Conservation (phyloP, 2,888 invertebrate species). For the Pheosia tremula region DNA sequence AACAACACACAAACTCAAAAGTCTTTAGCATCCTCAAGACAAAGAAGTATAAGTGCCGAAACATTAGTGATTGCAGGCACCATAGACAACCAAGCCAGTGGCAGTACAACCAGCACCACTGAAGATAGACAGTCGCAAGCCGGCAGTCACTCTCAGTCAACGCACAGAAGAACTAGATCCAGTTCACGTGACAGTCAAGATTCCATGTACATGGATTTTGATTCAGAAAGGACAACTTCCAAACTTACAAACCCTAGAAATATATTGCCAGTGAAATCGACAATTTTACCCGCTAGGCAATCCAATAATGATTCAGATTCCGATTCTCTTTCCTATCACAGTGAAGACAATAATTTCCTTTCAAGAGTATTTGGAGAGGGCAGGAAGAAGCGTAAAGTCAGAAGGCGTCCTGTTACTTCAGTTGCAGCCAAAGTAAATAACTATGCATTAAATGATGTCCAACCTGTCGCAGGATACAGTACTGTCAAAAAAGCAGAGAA, state of each 20-base stretch:
- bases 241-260: constrained; percentile 41
- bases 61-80: constrained; percentile 60
- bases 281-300: constrained; percentile 33
- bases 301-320: constrained; percentile 64
- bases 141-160: constrained; percentile 57
- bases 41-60: constrained; percentile 67
- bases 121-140: constrained; percentile 52
- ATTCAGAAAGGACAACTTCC: constrained; percentile 49
- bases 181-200: constrained; percentile 67
- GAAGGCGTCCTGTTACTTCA: constrained; percentile 44
- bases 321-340: constrained; percentile 70
- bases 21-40: constrained; percentile 26
- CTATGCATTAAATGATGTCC: constrained; percentile 44
- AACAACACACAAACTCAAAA: constrained; percentile 35
- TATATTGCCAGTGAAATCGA: constrained; percentile 24
- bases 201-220: constrained; percentile 67
- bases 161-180: constrained; percentile 56
- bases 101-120: constrained; percentile 48
- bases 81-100: constrained; percentile 39
- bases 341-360: constrained; percentile 73
- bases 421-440: constrained; percentile 37
- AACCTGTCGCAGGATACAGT: constrained; percentile 63
- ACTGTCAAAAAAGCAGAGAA: constrained; percentile 61
- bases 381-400: constrained; percentile 62
- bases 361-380: constrained; percentile 68